Evolutionary conservation across 2,888 invertebrate genomes (phyloP).

Genomic region (Synergus itoensis): DNA sequence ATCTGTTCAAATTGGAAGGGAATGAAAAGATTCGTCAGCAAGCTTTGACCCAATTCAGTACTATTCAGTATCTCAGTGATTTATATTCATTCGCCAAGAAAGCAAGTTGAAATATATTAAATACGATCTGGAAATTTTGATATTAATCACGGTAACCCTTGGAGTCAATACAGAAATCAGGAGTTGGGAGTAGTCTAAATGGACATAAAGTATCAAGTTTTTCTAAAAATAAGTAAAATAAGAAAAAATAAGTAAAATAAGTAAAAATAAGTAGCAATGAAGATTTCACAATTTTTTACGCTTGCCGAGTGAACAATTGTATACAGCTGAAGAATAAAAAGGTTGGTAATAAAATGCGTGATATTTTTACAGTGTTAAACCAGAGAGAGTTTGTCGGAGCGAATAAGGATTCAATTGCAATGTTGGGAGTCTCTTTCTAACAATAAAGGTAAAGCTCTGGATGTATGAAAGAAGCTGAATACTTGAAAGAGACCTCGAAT

Average conservation of each 20-base stretch:
- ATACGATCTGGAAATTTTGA: neutral
- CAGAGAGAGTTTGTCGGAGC: slow-evolving; percentile 27
- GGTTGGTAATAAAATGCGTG: slow-evolving; percentile 24
- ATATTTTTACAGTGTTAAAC: slow-evolving; percentile 31
- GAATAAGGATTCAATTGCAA: slow-evolving; percentile 29
- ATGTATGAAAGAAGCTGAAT: slow-evolving; percentile 50
- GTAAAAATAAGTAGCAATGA: slow-evolving; percentile 28
- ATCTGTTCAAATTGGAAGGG: neutral
- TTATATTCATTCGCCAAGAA: neutral
- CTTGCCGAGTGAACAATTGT: neutral
- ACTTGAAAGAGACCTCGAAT: slow-evolving; percentile 48
- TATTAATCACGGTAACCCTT: too few species aligned
- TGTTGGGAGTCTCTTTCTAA: slow-evolving; percentile 6
- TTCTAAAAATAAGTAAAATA: too few species aligned
- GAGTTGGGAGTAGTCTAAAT: neutral
- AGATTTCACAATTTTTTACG: slow-evolving; percentile 19
- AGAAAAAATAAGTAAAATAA: neutral
- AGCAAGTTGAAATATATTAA: neutral
- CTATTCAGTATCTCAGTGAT: neutral
- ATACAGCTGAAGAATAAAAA: slow-evolving; percentile 8
- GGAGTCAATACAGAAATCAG: too few species aligned
- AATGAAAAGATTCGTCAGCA: neutral
- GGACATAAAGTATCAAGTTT: neutral
- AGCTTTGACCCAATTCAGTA: neutral
- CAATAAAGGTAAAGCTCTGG: slow-evolving; percentile 18